These are phyloP conservation scores for Gulo gulo DNA, from an alignment of 2,113 vertebrate genomes.

Conservation along the genomic window DNA sequence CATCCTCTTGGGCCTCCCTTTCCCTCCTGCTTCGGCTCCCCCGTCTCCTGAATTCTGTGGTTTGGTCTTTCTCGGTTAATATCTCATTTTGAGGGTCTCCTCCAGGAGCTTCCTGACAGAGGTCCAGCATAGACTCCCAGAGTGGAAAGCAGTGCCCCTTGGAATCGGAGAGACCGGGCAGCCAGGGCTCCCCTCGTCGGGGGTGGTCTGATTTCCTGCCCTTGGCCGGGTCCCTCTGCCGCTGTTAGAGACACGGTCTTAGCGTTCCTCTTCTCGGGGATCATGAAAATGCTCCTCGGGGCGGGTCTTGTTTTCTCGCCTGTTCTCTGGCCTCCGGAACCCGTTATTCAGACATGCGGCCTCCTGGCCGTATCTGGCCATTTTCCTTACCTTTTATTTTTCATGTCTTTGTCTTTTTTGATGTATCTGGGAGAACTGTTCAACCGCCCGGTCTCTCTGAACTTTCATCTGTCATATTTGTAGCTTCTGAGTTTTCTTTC, in stretches of 20 bases:
- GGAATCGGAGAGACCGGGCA: background rate
- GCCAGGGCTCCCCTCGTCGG: background rate
- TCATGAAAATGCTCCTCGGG: background rate
- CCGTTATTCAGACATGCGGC: background rate
- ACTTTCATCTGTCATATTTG: background rate
- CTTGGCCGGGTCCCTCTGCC: background rate
- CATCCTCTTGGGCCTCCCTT: background rate
- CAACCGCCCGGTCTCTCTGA: background rate
- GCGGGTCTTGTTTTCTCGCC: background rate
- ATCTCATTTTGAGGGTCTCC: background rate
- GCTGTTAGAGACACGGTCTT: background rate
- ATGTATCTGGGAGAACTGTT: background rate
- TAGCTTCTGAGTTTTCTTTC: background rate
- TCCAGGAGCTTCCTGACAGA: background rate
- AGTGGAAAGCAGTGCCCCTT: background rate
- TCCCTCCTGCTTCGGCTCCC: background rate
- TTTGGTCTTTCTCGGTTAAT: background rate
- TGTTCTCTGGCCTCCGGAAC: background rate
- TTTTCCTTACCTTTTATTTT: background rate
- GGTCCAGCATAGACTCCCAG: background rate
- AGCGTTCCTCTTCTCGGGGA: no score
- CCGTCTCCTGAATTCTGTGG: background rate
- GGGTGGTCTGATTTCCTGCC: background rate
- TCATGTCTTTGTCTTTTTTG: background rate
- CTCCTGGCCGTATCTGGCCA: background rate